These are phyloP conservation scores for Poecilus cupreus DNA, from an alignment of 2,888 invertebrate genomes.

Conservation along the genomic window DNA sequence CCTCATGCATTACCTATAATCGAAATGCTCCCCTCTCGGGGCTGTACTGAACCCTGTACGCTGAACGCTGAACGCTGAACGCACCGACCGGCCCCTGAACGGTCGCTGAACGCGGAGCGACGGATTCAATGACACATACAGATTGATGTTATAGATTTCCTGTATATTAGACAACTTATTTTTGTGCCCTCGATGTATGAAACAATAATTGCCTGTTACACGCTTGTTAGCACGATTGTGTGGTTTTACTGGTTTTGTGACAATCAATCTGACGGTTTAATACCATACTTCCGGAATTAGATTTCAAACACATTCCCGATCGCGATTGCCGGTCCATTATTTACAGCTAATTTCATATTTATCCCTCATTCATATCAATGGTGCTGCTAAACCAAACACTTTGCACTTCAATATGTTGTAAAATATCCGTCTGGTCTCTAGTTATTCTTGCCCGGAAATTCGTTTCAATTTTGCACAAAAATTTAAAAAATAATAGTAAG, in stretches of 20 bases:
- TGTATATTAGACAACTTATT: constrained; percentile 39
- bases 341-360: constrained; percentile 8
- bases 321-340: not conserved
- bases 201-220: constrained; percentile 38
- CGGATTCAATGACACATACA: constrained; percentile 33
- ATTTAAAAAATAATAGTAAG: no score
- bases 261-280: constrained; percentile 24
- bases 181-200: constrained; percentile 9
- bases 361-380: not conserved
- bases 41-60: no score
- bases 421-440: no score
- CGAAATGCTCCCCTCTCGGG: constrained; percentile 4
- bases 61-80: not conserved
- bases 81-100: no score
- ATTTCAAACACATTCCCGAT: not conserved
- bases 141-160: constrained; percentile 16
- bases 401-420: no score
- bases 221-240: constrained; percentile 28
- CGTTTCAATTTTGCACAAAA: no score
- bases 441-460: no score
- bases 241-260: not conserved
- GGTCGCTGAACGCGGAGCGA: not conserved
- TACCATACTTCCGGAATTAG: constrained; percentile 15
- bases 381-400: no score
- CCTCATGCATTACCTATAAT: constrained; percentile 40